These are phyloP conservation scores for Campylomormyrus tamandua DNA, from an alignment of 2,113 vertebrate genomes.

Conservation along the genomic window DNA sequence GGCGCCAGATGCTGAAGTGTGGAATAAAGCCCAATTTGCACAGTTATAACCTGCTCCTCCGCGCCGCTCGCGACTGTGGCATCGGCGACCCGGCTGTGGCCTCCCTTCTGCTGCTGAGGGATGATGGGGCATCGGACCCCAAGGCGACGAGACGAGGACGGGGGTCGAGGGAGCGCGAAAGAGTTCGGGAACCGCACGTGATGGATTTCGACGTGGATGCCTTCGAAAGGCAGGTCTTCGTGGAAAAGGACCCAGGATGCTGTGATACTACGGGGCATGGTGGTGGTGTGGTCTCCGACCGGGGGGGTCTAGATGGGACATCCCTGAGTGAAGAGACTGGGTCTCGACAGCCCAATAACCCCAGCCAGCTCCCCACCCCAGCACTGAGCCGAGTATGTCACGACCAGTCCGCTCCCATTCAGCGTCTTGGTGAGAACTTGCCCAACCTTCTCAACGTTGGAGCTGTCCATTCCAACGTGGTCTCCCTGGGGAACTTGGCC, in stretches of 20 bases:
- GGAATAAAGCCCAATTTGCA: conserved; percentile 65
- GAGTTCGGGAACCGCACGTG: neutral
- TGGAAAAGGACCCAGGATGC: conserved; percentile 22
- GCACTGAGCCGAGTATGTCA: neutral
- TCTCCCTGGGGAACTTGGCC: conserved; percentile 65
- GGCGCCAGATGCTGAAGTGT: conserved; percentile 78
- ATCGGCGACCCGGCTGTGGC: conserved; percentile 66
- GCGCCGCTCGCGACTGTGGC: conserved; percentile 75
- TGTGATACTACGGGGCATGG: neutral
- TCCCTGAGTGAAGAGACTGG: neutral
- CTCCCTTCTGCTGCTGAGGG: conserved; percentile 57
- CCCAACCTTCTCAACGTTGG: conserved; percentile 72
- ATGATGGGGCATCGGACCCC: neutral
- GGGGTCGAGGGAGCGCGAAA: conserved; percentile 21
- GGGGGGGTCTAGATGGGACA: neutral
- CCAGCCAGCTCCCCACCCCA: neutral
- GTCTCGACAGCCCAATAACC: neutral
- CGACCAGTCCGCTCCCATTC: neutral
- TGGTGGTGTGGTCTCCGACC: neutral
- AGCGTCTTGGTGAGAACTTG: neutral
- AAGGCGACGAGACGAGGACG: conserved; percentile 23
- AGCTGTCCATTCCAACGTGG: conserved; percentile 25
- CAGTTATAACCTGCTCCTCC: conserved; percentile 77
- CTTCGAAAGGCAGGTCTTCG: conserved; percentile 67
- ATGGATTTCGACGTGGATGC: conserved; percentile 55